phyloP scores from a whole-genome alignment of 1,140 invertebrate species.

The Proctacanthus coquilletti region DNA sequence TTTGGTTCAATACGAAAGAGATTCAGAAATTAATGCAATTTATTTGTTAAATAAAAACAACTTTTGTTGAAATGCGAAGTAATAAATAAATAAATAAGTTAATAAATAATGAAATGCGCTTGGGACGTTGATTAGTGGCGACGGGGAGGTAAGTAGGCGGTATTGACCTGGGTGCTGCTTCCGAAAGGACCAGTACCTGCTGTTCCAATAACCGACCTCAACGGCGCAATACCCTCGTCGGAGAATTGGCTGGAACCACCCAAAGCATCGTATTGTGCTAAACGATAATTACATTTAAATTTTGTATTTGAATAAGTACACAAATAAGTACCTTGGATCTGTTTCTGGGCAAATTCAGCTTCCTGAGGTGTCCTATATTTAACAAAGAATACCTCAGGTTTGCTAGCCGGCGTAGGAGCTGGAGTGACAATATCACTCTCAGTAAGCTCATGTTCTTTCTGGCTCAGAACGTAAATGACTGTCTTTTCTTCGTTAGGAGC shows the following conservation, averaged over 20 bases:
- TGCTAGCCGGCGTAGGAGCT: slow-evolving; percentile 53
- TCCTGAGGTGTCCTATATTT: slow-evolving; percentile 52
- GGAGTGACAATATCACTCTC: slow-evolving; percentile 50
- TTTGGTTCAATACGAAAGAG: no score
- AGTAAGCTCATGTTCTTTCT: slow-evolving; percentile 47
- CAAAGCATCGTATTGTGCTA: slow-evolving; percentile 23
- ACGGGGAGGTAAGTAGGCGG: no score
- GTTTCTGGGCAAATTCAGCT: slow-evolving; percentile 23
- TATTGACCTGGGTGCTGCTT: no score
- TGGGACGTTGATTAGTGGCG: no score
- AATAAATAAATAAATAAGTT: no score
- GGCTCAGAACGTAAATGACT: slow-evolving; percentile 68
- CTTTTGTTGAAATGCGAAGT: no score
- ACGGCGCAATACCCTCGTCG: slow-evolving; percentile 22
- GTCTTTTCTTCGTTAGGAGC: slow-evolving; percentile 62
- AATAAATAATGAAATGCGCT: no score
- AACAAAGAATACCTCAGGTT: slow-evolving; percentile 62
- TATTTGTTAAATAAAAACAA: no score
- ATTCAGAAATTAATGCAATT: no score
- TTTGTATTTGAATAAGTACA: no score
- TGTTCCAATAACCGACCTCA: slow-evolving; percentile 26
- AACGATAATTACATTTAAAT: neutral
- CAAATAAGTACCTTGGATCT: slow-evolving; percentile 22
- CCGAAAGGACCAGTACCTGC: no score
- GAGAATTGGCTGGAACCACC: slow-evolving; percentile 24